phyloP scores from a whole-genome alignment of 2,113 vertebrate genomes.

The Acrocephalus arundinaceus region DNA sequence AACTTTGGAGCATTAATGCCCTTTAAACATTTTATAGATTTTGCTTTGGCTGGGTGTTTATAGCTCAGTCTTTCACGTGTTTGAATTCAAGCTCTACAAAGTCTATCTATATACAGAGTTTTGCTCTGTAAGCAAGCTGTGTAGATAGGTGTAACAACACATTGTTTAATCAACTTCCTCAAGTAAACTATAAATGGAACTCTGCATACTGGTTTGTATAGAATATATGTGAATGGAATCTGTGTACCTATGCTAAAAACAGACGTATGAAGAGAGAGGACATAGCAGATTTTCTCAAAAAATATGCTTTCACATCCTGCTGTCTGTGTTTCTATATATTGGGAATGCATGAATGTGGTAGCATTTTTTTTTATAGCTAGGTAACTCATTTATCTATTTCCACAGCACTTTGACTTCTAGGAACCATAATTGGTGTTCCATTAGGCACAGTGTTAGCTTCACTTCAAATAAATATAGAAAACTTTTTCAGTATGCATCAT shows the following conservation, averaged over 20 bases:
- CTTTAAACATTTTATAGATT: constrained; percentile 33
- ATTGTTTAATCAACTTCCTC: neutral
- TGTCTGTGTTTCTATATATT: neutral
- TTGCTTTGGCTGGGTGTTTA: neutral
- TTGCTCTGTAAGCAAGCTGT: neutral
- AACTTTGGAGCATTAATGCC: neutral
- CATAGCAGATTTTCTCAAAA: neutral
- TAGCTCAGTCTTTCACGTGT: neutral
- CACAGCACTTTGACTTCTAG: constrained; percentile 34
- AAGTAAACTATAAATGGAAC: neutral
- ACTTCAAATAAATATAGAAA: neutral
- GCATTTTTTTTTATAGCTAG: neutral
- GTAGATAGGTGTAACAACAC: neutral
- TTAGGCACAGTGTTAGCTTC: constrained; percentile 7
- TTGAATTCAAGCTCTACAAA: neutral
- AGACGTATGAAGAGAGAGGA: neutral
- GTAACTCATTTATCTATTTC: constrained; percentile 1
- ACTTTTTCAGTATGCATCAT: constrained; percentile 11
- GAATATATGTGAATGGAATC: neutral
- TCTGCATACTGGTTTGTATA: neutral
- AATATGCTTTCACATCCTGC: neutral
- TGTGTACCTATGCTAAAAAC: neutral
- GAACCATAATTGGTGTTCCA: constrained; percentile 17
- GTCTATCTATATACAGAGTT: neutral
- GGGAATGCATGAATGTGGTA: neutral